Conservation (phyloP, 2,113 vertebrate genomes). For the Noturus placidus region DNA sequence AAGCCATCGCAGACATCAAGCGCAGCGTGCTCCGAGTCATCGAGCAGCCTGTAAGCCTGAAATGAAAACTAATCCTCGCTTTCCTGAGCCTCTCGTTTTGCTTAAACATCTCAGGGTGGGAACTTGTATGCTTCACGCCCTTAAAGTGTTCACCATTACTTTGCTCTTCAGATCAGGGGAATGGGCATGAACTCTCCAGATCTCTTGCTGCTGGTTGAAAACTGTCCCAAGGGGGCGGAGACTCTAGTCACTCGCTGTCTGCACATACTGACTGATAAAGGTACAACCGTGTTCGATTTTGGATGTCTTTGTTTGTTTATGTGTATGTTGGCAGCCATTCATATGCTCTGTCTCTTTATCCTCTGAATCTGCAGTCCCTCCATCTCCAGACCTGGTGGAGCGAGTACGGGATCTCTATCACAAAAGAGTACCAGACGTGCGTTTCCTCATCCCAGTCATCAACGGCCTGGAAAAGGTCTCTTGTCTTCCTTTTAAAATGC, state of each 20-base stretch:
- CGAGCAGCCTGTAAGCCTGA: slow-evolving; percentile 84
- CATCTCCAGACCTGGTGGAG: slow-evolving; percentile 92
- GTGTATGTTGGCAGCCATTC: background rate
- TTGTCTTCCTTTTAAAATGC: background rate
- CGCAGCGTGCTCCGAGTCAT: slow-evolving; percentile 89
- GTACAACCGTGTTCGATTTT: slow-evolving; percentile 59
- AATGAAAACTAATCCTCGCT: background rate
- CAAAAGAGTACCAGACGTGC: slow-evolving; percentile 89
- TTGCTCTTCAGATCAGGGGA: slow-evolving; percentile 80
- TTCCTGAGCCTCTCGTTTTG: background rate
- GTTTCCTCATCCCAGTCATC: slow-evolving; percentile 93
- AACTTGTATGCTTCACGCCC: background rate
- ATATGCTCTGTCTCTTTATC: background rate
- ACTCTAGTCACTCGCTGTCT: slow-evolving; percentile 91
- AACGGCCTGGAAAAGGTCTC: slow-evolving; percentile 93
- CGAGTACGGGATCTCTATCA: slow-evolving; percentile 92
- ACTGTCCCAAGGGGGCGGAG: slow-evolving; percentile 93
- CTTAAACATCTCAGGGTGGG: background rate
- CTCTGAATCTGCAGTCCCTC: slow-evolving; percentile 76
- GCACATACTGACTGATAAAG: slow-evolving; percentile 94
- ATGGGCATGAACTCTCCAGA: slow-evolving; percentile 98
- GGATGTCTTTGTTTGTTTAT: background rate
- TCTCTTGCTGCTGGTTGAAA: slow-evolving; percentile 89
- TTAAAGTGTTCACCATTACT: background rate
- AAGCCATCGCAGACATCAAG: slow-evolving; percentile 96